These are phyloP conservation scores for Lacerta agilis DNA, from an alignment of 2,797 vertebrate species.

Conservation along the genomic window DNA sequence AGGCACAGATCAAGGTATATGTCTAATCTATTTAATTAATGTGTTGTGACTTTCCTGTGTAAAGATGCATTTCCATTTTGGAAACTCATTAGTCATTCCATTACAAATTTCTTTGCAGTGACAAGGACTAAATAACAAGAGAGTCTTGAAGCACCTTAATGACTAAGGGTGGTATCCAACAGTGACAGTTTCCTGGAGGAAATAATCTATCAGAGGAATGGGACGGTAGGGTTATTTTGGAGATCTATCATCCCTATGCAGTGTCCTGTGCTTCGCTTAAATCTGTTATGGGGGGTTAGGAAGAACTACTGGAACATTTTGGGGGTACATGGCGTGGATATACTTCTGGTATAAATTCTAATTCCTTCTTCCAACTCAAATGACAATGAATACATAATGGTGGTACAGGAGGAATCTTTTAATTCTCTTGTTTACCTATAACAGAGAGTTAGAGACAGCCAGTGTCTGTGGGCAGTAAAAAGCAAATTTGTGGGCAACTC, in stretches of 20 bases:
- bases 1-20: conserved; percentile 16
- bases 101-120: neutral
- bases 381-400: neutral
- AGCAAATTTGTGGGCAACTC: neutral
- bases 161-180: no score
- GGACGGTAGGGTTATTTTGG: no score
- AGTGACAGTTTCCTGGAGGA: no score
- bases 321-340: neutral
- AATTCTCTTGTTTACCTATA: neutral
- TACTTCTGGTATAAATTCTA: neutral
- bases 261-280: neutral
- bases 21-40: conserved; percentile 12
- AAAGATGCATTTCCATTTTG: neutral
- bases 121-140: neutral
- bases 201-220: no score
- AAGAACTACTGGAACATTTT: neutral
- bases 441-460: neutral
- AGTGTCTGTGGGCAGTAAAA: neutral
- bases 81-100: neutral
- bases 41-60: neutral
- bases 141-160: no score
- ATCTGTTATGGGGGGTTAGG: no score
- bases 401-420: neutral
- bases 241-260: neutral
- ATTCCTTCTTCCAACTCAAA: neutral